phyloP scores from a whole-genome alignment of 2,113 vertebrate species.

The Amblyornis subalaris region DNA sequence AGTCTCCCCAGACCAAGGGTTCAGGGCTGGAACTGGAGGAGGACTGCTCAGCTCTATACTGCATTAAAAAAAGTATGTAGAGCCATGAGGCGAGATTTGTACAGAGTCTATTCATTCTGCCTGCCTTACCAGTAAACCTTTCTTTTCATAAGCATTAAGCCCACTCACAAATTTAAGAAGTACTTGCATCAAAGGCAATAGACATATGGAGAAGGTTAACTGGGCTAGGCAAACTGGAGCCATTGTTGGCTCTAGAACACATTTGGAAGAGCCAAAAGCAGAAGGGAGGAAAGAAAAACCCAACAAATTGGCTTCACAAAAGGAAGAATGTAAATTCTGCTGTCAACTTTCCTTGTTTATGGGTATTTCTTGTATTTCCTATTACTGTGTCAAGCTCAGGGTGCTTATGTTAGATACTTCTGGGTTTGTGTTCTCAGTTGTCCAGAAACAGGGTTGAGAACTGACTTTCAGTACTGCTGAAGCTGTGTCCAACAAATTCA shows the following conservation, averaged over 20 bases:
- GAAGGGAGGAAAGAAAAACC: background rate
- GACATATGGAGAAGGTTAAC: conserved; percentile 58
- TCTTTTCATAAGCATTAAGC: background rate
- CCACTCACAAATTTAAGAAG: conserved; percentile 6
- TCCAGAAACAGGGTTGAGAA: background rate
- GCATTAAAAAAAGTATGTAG: background rate
- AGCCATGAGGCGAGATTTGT: background rate
- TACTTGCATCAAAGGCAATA: conserved; percentile 15
- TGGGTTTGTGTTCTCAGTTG: background rate
- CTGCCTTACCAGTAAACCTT: conserved; percentile 22
- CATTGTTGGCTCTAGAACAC: conserved; percentile 22
- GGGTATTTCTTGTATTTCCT: conserved; percentile 1
- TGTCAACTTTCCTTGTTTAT: background rate
- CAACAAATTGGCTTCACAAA: background rate
- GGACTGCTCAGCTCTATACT: background rate
- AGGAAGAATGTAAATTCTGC: conserved; percentile 28
- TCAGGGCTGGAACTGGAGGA: background rate
- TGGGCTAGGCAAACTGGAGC: conserved; percentile 47
- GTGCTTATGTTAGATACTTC: background rate
- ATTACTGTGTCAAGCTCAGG: background rate
- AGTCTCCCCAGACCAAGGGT: background rate
- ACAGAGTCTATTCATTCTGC: background rate
- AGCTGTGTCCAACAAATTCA: background rate
- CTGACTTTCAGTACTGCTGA: background rate
- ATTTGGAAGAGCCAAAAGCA: conserved; percentile 11